These are phyloP conservation scores for Ciconia maguari DNA, from an alignment of 2,113 vertebrate species.

Conservation along the genomic window DNA sequence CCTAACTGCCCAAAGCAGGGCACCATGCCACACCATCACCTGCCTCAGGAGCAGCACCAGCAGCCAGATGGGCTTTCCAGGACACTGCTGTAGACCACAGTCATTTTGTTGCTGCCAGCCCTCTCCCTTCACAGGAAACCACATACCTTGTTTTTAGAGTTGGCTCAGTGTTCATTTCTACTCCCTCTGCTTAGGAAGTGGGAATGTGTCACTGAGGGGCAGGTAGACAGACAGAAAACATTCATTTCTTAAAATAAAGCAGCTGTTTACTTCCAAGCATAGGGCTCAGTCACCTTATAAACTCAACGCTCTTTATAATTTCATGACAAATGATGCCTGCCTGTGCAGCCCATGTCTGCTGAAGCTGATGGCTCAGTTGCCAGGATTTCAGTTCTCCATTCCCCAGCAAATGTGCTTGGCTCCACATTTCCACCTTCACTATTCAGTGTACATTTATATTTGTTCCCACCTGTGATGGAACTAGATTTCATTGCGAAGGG, in stretches of 20 bases:
- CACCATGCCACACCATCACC: background rate
- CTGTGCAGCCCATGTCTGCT: background rate
- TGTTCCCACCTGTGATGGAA: background rate
- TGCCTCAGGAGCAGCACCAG: background rate
- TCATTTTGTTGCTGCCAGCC: background rate
- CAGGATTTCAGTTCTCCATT: background rate
- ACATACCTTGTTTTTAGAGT: background rate
- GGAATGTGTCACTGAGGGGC: background rate
- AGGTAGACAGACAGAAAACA: background rate
- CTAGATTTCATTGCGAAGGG: background rate
- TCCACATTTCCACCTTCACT: background rate
- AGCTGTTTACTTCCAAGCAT: background rate
- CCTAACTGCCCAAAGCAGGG: background rate
- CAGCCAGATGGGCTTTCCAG: background rate
- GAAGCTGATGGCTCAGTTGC: background rate
- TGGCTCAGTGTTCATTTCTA: background rate
- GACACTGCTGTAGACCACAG: background rate
- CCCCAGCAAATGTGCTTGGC: background rate
- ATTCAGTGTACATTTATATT: background rate
- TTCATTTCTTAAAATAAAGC: background rate
- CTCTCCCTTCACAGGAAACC: background rate
- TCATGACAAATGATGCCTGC: background rate
- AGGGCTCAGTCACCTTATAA: background rate
- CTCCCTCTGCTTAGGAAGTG: background rate
- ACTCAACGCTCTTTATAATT: background rate